Percentiles rank a stretch among this genome's conserved stretches.
Conservation (phyloP, 2,888 invertebrate genomes). For the Apamea crenata region DNA sequence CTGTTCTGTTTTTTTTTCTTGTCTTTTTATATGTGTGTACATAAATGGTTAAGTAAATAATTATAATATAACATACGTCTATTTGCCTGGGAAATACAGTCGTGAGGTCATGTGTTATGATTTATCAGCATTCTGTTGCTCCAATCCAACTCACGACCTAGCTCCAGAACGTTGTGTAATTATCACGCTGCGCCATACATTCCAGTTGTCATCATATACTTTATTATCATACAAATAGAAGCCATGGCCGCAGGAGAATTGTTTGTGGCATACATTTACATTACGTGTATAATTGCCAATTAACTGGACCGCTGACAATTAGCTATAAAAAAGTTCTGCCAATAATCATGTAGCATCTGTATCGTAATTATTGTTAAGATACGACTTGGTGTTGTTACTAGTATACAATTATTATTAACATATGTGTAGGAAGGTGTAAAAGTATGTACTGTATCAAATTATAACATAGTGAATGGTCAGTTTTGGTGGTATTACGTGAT, state of each 20-base stretch:
- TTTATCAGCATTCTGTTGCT: not conserved
- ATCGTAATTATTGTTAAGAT: conserved; percentile 29
- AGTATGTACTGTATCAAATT: not conserved
- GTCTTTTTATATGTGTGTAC: too few relatives aligned
- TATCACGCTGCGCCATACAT: conserved; percentile 16
- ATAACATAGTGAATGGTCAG: too few relatives aligned
- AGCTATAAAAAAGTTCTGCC: conserved; percentile 30
- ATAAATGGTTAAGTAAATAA: too few relatives aligned
- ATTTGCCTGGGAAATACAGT: not conserved
- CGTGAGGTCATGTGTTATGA: not conserved
- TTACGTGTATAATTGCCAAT: conserved; percentile 41
- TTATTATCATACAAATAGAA: conserved; percentile 10
- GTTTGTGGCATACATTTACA: conserved; percentile 22
- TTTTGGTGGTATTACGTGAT: not conserved
- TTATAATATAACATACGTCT: not conserved
- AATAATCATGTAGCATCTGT: conserved; percentile 41
- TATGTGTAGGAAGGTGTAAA: not conserved
- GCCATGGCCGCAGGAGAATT: conserved; percentile 3
- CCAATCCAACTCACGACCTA: conserved; percentile 22
- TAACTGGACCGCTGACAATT: conserved; percentile 38
- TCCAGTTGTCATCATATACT: conserved; percentile 19
- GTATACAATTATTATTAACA: not conserved
- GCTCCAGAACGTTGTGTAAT: conserved; percentile 20
- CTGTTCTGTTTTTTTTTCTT: too few relatives aligned
- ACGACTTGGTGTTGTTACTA: conserved; percentile 10